phyloP scores from a whole-genome alignment of 2,113 vertebrate genomes.

The Salvator merianae region DNA sequence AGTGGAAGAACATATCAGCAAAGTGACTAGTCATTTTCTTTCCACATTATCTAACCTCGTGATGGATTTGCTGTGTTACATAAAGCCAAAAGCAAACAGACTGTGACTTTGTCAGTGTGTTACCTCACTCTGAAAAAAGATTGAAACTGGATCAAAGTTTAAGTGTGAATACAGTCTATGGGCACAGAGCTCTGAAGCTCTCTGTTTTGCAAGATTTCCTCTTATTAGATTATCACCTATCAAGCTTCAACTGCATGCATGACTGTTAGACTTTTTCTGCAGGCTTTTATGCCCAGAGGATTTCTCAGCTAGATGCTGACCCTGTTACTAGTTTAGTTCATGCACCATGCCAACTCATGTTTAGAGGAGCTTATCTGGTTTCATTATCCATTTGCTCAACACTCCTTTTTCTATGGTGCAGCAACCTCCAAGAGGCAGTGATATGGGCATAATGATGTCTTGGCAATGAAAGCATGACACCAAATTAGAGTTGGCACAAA shows the following conservation, averaged over 20 bases:
- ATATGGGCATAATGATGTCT: not conserved
- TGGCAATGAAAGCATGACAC: not conserved
- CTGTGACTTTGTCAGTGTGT: too few species aligned
- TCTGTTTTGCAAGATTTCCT: not conserved
- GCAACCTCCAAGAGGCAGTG: not conserved
- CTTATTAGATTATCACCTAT: not conserved
- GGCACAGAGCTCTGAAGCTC: not conserved
- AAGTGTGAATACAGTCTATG: too few species aligned
- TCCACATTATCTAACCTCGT: too few species aligned
- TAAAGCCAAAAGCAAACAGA: too few species aligned
- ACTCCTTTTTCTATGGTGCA: not conserved
- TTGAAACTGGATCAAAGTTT: too few species aligned
- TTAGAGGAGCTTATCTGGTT: not conserved
- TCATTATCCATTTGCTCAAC: not conserved
- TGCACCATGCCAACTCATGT: not conserved
- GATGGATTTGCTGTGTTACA: too few species aligned
- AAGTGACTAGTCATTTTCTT: too few species aligned
- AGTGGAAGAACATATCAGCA: too few species aligned
- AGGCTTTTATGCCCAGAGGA: not conserved
- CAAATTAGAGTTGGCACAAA: not conserved
- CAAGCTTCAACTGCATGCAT: not conserved
- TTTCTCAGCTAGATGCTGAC: constrained; percentile 24
- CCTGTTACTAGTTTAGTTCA: not conserved
- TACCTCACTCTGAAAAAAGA: too few species aligned
- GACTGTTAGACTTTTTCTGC: not conserved